Evolutionary conservation across 2,797 vertebrate genomes (phyloP).

Genomic region (Galago senegalensis): DNA sequence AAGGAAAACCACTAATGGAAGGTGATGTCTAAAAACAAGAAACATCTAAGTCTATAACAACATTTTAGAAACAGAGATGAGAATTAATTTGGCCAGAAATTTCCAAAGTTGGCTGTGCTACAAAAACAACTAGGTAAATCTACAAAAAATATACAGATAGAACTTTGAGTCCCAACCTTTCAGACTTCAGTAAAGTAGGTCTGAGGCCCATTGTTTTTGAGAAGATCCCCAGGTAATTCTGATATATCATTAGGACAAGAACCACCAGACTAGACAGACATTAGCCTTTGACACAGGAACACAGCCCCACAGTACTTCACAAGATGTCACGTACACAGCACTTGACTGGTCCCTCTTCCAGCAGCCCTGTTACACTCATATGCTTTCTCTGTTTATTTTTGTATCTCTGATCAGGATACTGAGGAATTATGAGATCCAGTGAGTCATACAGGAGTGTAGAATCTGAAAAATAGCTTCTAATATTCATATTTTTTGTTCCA

Average conservation of each 20-base stretch:
- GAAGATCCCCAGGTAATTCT: neutral
- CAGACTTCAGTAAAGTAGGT: neutral
- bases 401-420: neutral
- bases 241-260: neutral
- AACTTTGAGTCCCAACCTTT: neutral
- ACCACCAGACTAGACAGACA: neutral
- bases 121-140: neutral
- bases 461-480: neutral
- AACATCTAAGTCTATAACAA: neutral
- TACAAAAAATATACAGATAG: neutral
- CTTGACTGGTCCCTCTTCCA: neutral
- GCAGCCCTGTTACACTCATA: neutral
- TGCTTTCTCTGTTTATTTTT: neutral
- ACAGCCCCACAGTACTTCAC: neutral
- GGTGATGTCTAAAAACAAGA: neutral
- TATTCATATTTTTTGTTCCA: neutral
- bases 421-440: conserved; percentile 18
- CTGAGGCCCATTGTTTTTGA: neutral
- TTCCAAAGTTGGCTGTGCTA: neutral
- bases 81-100: neutral
- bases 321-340: neutral
- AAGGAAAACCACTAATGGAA: neutral
- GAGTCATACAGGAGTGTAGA: neutral
- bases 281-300: neutral
- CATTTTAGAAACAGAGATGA: neutral